Base-by-base conservation (phyloP, 2,888 invertebrate genomes). In the Didymodactylos carnosus region DNA sequence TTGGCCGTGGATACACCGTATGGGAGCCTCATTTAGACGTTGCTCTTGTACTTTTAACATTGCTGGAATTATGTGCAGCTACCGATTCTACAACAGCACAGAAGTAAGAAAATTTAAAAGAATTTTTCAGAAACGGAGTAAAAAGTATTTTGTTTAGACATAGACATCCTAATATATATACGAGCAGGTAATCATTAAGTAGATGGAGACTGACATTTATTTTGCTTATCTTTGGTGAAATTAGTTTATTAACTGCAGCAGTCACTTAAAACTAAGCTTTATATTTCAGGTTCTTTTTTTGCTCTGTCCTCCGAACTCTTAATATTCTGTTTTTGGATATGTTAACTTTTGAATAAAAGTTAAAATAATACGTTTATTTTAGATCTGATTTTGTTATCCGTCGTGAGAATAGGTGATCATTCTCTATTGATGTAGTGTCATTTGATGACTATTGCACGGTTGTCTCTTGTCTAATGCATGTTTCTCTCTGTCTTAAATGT, bases 11-110 rank as follows among this genome's bases (percentile, higher is more conserved):
- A 7, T 98, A 97, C 84, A 92, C 93, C 0, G 94, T 98, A 0
- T 98, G 98, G 98, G 97, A 98, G 81, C 97, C 97, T 0, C 95
- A 97, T 83, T 84, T 94, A 76, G 93, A 94, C 83, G 91, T 92
- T 49, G 91, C 91, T 71, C 91, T 91, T 84, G 90, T 93, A 62
- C 84, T 91, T 70, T 84, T 90, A 71, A 89, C 94, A 73, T 86
- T 98, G n/a, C 85, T 98, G 76, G 84, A 85, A 76, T 79, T 86
- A 72, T 84, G 84, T 76, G 80, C 84, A 13, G 83, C 81, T 74
- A 81, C 80, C n/a, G 81, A 82, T 71, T 35, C 35, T 62, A 14
- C 62, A 62, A 79, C 77, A 74, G 78, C 82, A 16, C 82, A 82
- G 43, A 81, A 80, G 83, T 82, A 76, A 75, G 35, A 43, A 69